Base-by-base conservation (phyloP, 2,797 vertebrate species). In the Hephaestus fuliginosus region DNA sequence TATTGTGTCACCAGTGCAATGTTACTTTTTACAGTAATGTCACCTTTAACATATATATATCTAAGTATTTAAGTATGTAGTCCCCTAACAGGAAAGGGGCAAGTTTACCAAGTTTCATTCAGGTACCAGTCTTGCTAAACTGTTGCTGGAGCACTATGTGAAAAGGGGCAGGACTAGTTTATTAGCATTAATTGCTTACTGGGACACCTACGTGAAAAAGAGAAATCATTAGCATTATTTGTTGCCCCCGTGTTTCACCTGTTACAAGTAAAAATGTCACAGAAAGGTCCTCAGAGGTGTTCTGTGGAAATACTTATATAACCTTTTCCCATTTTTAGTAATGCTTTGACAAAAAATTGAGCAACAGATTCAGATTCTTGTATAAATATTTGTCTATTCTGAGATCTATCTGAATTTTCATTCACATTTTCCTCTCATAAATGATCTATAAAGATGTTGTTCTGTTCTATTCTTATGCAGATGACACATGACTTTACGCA, bases 401-500 rank as follows among this genome's bases (percentile, higher is more conserved):
- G 4, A 41, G 36, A 46, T 5, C 7, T 2, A 41, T 41, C 10
- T 30, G 17, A 55, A 18, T 46, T 7, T 7, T 62, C 10, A 10
- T 2, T 60, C 1, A 18, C 2, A 9, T 17, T 13, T 11, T n/a
- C 1, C 48, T 14, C 9, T 7, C 13, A 10, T 46, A 3, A 41
- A 33, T 12, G 14, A 18, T 48, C 17, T n/a, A 7, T 66, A 3
- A 44, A 25, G 7, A n/a, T 10, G 5, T 1, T 5, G 1, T 44
- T 78, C 1, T 10, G 2, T 20, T 74, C 2, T 1, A 14, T 41
- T 52, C 0, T 2, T 78, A 65, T 69, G 68, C 64, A 39, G 71
- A 83, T 53, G 74, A 84, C 36, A 41, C 65, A 44, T 7, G 18
- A 44, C 3, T 78, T 74, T 65, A 39, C 5, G 36, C 20, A 41